Conservation (phyloP, 2,888 invertebrate species). For the Halocaridina rubra region DNA sequence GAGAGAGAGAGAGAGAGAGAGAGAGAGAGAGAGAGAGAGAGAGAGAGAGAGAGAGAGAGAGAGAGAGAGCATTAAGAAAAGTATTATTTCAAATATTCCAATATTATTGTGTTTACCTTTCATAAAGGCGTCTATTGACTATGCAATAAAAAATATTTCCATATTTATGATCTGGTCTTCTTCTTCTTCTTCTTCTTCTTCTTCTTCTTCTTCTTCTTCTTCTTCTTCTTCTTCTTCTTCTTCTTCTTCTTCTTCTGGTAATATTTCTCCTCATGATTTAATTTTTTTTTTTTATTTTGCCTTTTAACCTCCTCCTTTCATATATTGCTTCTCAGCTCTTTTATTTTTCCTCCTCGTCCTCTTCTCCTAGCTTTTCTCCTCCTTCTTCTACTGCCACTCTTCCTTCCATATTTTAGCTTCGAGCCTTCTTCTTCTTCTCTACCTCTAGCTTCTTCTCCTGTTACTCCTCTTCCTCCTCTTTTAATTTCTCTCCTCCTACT, state of each 20-base stretch:
- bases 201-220: not conserved
- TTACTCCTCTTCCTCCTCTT: not conserved
- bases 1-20: not conserved
- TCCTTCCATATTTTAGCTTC: no score
- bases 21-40: not conserved
- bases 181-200: not conserved
- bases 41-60: not conserved
- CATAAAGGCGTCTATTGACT: not conserved
- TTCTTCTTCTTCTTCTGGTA: not conserved
- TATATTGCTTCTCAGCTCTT: no score
- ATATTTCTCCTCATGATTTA: no score
- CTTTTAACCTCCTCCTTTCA: no score
- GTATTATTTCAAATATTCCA: not conserved
- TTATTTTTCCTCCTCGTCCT: not conserved
- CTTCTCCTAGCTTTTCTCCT: not conserved
- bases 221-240: not conserved
- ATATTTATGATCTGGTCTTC: not conserved
- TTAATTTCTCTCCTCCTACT: not conserved
- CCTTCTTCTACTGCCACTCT: not conserved
- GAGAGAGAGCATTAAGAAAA: not conserved
- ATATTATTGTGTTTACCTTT: not conserved
- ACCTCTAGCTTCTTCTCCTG: no score
- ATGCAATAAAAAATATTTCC: not conserved
- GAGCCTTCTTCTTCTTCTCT: no score
- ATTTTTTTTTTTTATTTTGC: no score